phyloP scores from a whole-genome alignment of 2,113 vertebrate genomes.

The Pollachius pollachius region DNA sequence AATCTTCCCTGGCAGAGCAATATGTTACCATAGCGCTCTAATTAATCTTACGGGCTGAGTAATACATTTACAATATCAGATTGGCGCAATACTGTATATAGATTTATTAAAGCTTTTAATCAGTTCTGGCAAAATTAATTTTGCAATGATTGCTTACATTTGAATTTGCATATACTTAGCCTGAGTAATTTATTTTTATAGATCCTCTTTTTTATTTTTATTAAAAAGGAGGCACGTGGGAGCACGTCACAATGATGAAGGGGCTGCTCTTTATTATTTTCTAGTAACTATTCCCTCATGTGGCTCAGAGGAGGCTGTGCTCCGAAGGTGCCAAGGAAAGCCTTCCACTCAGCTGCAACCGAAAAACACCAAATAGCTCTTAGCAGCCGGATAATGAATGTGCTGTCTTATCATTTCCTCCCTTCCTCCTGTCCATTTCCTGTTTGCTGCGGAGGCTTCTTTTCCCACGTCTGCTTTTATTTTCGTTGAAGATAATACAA shows the following conservation, averaged over 20 bases:
- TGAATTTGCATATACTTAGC: conserved; percentile 99
- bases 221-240: conserved; percentile 86
- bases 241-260: conserved; percentile 81
- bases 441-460: no score
- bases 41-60: conserved; percentile 99
- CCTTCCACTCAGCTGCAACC: no score
- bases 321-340: no score
- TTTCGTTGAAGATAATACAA: no score
- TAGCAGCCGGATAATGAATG: no score
- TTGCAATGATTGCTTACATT: conserved; percentile 99
- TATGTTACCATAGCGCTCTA: conserved; percentile 98
- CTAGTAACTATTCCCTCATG: not conserved
- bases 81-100: conserved; percentile 98
- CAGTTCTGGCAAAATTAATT: conserved; percentile 99
- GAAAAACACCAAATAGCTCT: no score
- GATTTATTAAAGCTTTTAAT: conserved; percentile 99
- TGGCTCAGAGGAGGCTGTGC: not conserved
- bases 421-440: no score
- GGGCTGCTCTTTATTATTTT: conserved; percentile 74
- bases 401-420: no score
- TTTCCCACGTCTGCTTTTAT: no score
- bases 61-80: conserved; percentile 99
- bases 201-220: conserved; percentile 94
- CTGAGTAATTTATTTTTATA: conserved; percentile 98
- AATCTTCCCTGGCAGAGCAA: conserved; percentile 97